Conservation (phyloP, 2,113 vertebrate species). For the Girardinichthys multiradiatus region DNA sequence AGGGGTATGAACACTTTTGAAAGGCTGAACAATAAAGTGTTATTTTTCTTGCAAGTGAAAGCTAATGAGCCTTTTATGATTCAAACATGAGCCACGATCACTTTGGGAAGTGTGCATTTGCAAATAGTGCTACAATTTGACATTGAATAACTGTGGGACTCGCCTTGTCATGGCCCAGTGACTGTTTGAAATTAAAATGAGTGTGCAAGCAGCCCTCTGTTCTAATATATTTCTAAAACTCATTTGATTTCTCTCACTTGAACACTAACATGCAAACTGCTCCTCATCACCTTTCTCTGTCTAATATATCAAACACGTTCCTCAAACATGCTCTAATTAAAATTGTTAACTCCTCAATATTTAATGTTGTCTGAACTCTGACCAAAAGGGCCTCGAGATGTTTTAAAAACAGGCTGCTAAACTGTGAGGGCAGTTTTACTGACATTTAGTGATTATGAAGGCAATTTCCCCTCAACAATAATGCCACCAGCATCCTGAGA, state of each 20-base stretch:
- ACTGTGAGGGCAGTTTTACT: constrained; percentile 20
- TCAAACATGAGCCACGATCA: not conserved
- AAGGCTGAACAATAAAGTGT: constrained; percentile 2
- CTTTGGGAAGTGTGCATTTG: constrained; percentile 21
- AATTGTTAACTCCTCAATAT: not conserved
- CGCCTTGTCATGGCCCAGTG: constrained; percentile 28
- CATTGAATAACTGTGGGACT: constrained; percentile 25
- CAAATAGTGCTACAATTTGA: constrained; percentile 29
- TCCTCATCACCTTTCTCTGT: constrained; percentile 12
- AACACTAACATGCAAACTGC: not conserved
- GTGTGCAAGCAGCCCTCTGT: constrained; percentile 19
- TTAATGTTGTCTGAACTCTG: constrained; percentile 5
- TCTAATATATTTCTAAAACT: constrained; percentile 30
- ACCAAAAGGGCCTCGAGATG: not conserved
- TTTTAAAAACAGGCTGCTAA: constrained; percentile 36
- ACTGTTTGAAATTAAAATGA: constrained; percentile 38
- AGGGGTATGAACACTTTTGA: not conserved
- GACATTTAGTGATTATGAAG: constrained; percentile 42
- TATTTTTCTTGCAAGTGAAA: constrained; percentile 31
- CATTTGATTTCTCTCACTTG: constrained; percentile 2
- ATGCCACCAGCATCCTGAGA: constrained; percentile 42
- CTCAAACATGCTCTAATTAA: constrained; percentile 36
- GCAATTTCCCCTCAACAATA: constrained; percentile 36
- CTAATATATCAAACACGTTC: constrained; percentile 11
- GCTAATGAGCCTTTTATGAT: constrained; percentile 28